Conservation (phyloP, 2,888 invertebrate species). For the Acrobasis repandana region DNA sequence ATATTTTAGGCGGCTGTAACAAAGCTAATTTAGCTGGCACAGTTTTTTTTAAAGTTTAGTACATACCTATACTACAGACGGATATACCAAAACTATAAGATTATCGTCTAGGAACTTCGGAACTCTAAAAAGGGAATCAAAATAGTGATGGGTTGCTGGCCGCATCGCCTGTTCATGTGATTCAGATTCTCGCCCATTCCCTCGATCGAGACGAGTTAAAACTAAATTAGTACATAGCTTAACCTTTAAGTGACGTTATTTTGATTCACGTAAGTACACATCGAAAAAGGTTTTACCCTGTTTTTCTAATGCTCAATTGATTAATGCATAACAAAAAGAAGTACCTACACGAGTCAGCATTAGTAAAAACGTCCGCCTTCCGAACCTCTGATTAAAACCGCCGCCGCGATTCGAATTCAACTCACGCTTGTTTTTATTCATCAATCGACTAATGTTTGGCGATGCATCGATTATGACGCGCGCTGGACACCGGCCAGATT, state of each 20-base stretch:
- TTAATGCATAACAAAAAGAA: slow-evolving; percentile 5
- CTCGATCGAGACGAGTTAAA: too few relatives aligned
- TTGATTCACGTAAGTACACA: neutral
- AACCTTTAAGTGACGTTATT: neutral
- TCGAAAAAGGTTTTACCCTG: slow-evolving; percentile 3
- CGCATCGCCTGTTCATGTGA: too few relatives aligned
- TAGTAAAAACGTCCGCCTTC: slow-evolving; percentile 7
- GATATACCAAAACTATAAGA: too few relatives aligned
- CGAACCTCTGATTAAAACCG: slow-evolving; percentile 1
- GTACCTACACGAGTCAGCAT: slow-evolving; percentile 6
- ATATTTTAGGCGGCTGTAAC: too few relatives aligned
- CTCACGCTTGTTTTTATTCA: slow-evolving; percentile 32
- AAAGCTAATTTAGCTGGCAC: too few relatives aligned
- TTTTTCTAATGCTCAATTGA: neutral
- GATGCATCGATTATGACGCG: slow-evolving; percentile 43
- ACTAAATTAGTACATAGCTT: too few relatives aligned
- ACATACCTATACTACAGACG: too few relatives aligned
- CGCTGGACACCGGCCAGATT: slow-evolving; percentile 59
- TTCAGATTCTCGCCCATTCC: too few relatives aligned
- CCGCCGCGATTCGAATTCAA: slow-evolving; percentile 7
- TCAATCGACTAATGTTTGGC: slow-evolving; percentile 32
- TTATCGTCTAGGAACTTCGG: too few relatives aligned
- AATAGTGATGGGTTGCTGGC: too few relatives aligned
- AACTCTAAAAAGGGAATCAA: too few relatives aligned
- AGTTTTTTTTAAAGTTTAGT: too few relatives aligned